Base-by-base conservation (phyloP, 1,140 invertebrate species). In the Macrocentrus cingulum region DNA sequence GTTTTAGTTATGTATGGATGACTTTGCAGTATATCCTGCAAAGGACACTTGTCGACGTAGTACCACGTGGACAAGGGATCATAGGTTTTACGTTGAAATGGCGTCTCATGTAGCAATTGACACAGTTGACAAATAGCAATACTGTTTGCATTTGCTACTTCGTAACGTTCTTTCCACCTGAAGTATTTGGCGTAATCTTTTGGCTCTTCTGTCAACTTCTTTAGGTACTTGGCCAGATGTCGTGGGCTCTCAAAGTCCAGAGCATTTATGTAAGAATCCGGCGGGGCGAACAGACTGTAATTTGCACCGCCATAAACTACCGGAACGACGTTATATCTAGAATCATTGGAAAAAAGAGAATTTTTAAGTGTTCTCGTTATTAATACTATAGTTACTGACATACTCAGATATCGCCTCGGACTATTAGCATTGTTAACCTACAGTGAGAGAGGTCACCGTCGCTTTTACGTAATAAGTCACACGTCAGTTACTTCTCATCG, bases 241-340 rank as follows among this genome's bases (percentile, higher is more conserved):
- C 75, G 63, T 0, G 81, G 77, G 3, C 68, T 72, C 2, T 77
- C 61, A 57, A 84, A 87, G 42, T 83, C 75, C n/a, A 78, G 68
- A 0, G 81, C 82, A 67, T 88, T 76, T 41, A 89, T 84, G 63
- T 83, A 87, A 0, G 87, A 87, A 32, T 81, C 68, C 0, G 81
- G 75, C 0, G 87, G 87, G 6, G 83, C 76, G 16, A 82, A 71
- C 4, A 53, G 59, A 0, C 66, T 71, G 52, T 87, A 86, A 64
- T 88, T 78, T 0, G 80, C 79, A 42, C 66, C 77, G n/a, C 82
- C 82, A 52, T 73, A 83, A 15, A 84, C 82, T n/a, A 84, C 73
- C 1, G 83, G 83, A 11, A 84, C 70, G 0, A 80, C 68, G 39
- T 80, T 66, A 60, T 81, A 64, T 2, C 72, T 75, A 61, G 0